phyloP scores from a whole-genome alignment of 1,140 invertebrate genomes.

The Colletes gigas region DNA sequence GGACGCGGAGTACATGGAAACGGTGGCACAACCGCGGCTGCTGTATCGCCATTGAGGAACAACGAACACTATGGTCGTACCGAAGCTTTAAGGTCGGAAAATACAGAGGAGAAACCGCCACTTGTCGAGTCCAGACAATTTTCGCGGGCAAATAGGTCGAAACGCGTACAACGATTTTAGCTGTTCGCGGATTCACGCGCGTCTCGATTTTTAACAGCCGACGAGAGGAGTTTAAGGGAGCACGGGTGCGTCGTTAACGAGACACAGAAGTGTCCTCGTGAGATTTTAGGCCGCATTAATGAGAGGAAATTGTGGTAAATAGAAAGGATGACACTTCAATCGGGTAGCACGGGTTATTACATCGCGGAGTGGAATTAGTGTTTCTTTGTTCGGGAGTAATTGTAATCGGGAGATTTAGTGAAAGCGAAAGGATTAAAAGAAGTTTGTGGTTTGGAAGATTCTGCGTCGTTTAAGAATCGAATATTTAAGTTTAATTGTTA shows the following conservation, averaged over 20 bases:
- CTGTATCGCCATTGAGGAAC: not conserved
- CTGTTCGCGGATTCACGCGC: slow-evolving; percentile 12
- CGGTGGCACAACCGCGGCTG: not conserved
- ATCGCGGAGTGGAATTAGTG: not conserved
- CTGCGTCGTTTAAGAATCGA: too few species aligned
- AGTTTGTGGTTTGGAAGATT: too few species aligned
- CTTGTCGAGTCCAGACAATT: too few species aligned
- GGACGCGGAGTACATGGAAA: not conserved
- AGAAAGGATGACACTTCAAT: slow-evolving; percentile 18
- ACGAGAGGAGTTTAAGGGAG: slow-evolving; percentile 22
- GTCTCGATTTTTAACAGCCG: slow-evolving; percentile 34
- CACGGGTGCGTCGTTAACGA: slow-evolving; percentile 41
- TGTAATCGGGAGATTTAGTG: too few species aligned
- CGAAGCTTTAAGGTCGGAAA: slow-evolving; percentile 22
- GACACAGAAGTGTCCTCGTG: slow-evolving; percentile 40
- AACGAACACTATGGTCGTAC: not conserved
- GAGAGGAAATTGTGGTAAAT: slow-evolving; percentile 42
- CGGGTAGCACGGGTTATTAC: not conserved
- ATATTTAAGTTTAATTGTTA: too few species aligned
- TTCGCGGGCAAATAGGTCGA: too few species aligned
- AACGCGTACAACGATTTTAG: not conserved
- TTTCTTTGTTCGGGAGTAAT: not conserved
- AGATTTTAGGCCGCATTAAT: slow-evolving; percentile 46
- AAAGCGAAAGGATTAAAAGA: too few species aligned
- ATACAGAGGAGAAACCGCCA: too few species aligned